These are phyloP conservation scores for Tinea pellionella DNA, from an alignment of 2,888 invertebrate species.

Conservation along the genomic window DNA sequence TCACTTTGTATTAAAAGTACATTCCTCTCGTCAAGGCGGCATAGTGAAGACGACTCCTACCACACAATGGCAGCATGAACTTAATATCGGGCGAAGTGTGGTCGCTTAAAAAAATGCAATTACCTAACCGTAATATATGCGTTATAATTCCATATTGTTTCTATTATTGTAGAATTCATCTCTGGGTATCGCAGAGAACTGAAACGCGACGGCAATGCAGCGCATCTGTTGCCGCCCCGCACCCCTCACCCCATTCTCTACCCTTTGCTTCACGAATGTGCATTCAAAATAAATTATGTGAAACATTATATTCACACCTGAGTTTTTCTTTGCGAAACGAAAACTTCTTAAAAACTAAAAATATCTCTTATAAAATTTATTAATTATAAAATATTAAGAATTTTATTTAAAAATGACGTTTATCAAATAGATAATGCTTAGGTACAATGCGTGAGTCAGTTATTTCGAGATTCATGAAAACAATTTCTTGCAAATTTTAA, in stretches of 20 bases:
- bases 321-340: background rate
- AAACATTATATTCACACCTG: background rate
- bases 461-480: too few relatives aligned
- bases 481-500: background rate
- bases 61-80: too few relatives aligned
- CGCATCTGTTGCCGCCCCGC: slow-evolving; percentile 61
- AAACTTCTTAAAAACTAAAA: background rate
- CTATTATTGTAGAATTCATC: slow-evolving; percentile 24
- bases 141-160: background rate
- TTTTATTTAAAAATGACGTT: too few relatives aligned
- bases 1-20: too few relatives aligned
- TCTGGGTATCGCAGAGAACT: slow-evolving; percentile 23
- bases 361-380: too few relatives aligned
- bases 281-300: slow-evolving; percentile 10
- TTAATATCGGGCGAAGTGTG: background rate
- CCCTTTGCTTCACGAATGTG: slow-evolving; percentile 13
- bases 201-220: slow-evolving; percentile 55
- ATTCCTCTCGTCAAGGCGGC: too few relatives aligned
- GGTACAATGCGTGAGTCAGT: too few relatives aligned
- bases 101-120: background rate
- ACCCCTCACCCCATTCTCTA: slow-evolving; percentile 23
- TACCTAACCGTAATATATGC: too few relatives aligned
- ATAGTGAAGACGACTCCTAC: too few relatives aligned
- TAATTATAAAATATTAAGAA: too few relatives aligned
- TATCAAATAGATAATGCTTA: too few relatives aligned